Evolutionary conservation across 2,113 vertebrate genomes (phyloP).

Genomic region (Sylvietta virens): DNA sequence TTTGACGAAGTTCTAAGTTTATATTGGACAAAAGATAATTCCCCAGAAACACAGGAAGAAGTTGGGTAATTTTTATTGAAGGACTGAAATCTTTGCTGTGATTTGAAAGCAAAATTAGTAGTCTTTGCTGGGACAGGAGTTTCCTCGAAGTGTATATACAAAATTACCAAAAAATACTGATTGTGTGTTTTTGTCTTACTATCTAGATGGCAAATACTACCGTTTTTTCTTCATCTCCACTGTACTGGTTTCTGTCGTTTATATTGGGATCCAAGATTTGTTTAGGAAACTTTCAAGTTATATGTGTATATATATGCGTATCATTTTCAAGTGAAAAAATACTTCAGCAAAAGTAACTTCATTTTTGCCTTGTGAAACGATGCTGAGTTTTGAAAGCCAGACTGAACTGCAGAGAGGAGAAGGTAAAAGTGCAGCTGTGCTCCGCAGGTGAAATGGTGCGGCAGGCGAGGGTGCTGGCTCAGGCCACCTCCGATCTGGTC

Average conservation of each 20-base stretch:
- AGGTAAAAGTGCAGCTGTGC: neutral
- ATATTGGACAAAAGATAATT: neutral
- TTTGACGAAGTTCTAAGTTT: neutral
- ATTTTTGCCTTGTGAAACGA: neutral
- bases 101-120: neutral
- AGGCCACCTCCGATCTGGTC: conserved; percentile 95
- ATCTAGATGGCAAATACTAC: neutral
- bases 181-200: neutral
- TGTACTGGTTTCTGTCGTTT: neutral
- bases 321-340: neutral
- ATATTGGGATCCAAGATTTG: neutral
- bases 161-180: neutral
- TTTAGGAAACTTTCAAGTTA: neutral
- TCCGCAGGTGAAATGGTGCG: conserved; percentile 94
- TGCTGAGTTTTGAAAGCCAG: neutral
- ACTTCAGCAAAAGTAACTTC: neutral
- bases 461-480: conserved; percentile 95
- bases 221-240: neutral
- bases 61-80: neutral
- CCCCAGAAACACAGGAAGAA: neutral
- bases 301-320: neutral
- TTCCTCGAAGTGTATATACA: neutral
- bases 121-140: neutral
- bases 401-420: neutral
- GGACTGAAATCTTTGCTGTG: neutral